Percentiles rank a stretch among this genome's conserved stretches.
Evolutionary conservation across 2,888 invertebrate genomes (phyloP).

Genomic region (Acrobasis consociella): DNA sequence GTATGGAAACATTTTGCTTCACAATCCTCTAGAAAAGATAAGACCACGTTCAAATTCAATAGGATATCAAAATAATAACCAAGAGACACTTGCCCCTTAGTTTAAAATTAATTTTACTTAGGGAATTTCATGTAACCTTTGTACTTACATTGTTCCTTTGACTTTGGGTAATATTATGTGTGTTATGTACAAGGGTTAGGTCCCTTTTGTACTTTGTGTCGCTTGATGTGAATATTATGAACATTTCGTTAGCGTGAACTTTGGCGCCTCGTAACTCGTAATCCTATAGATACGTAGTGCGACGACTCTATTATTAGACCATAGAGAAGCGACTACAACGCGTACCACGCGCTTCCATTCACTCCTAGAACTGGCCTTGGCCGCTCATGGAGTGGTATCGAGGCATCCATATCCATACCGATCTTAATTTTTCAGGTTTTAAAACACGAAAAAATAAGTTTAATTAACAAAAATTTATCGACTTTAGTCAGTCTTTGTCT

Average conservation of each 20-base stretch:
- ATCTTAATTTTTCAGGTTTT: neutral
- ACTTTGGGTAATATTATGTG: neutral
- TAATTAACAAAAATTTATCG: too few relatives aligned
- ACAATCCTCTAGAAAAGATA: too few relatives aligned
- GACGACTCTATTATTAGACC: slow-evolving; percentile 33
- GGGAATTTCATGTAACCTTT: neutral
- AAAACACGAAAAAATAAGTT: too few relatives aligned
- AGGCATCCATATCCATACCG: slow-evolving; percentile 27
- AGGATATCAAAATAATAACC: too few relatives aligned
- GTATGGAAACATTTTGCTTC: too few relatives aligned
- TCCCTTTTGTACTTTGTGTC: slow-evolving; percentile 8
- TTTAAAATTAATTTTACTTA: slow-evolving; percentile 7
- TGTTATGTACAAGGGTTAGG: slow-evolving; percentile 7
- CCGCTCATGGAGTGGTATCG: slow-evolving; percentile 34
- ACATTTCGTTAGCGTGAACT: slow-evolving; percentile 4
- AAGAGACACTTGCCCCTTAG: too few relatives aligned
- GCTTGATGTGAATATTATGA: slow-evolving; percentile 15
- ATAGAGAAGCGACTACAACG: slow-evolving; percentile 31
- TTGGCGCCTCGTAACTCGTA: slow-evolving; percentile 25
- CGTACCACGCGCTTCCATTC: slow-evolving; percentile 38
- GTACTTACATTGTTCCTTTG: slow-evolving; percentile 19
- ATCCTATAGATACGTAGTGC: slow-evolving; percentile 25
- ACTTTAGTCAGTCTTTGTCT: too few relatives aligned
- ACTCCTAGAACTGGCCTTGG: slow-evolving; percentile 35
- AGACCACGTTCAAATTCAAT: too few relatives aligned